phyloP scores from a whole-genome alignment of 2,797 vertebrate species.

The Pseudomugil gertrudae region DNA sequence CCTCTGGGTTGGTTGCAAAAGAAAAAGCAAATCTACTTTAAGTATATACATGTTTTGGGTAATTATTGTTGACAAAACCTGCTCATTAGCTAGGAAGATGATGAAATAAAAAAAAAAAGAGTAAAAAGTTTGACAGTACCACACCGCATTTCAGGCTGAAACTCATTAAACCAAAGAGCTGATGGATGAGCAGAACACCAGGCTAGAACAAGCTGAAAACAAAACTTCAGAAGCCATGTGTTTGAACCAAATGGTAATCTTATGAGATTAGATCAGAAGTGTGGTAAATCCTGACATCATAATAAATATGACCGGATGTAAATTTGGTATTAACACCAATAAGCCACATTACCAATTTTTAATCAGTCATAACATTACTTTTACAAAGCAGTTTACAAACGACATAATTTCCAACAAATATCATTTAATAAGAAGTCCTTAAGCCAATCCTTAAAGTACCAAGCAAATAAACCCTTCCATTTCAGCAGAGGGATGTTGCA shows the following conservation, averaged over 20 bases:
- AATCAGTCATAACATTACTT: background rate
- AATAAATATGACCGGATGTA: background rate
- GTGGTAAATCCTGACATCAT: slow-evolving; percentile 9
- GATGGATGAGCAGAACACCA: slow-evolving; percentile 41
- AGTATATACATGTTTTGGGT: background rate
- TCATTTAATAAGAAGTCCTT: background rate
- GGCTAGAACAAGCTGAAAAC: slow-evolving; percentile 21
- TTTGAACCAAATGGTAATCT: slow-evolving; percentile 12
- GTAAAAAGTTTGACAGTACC: slow-evolving; percentile 1
- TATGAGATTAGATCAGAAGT: slow-evolving; percentile 4
- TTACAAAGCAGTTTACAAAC: background rate
- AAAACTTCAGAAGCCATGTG: slow-evolving; percentile 15
- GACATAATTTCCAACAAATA: too few relatives aligned
- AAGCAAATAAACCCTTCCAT: too few relatives aligned
- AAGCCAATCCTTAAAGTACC: background rate
- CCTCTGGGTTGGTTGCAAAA: background rate
- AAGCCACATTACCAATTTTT: background rate
- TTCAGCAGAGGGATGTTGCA: too few relatives aligned
- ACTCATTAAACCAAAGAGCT: slow-evolving; percentile 41
- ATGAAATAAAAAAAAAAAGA: slow-evolving; percentile 2
- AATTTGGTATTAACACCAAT: background rate
- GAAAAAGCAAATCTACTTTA: background rate
- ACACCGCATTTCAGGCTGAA: slow-evolving; percentile 8
- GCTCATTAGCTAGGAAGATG: background rate
- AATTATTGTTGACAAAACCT: background rate